Evolutionary conservation across 2,113 vertebrate species (phyloP).

Genomic region (Triplophysa tibetana): DNA sequence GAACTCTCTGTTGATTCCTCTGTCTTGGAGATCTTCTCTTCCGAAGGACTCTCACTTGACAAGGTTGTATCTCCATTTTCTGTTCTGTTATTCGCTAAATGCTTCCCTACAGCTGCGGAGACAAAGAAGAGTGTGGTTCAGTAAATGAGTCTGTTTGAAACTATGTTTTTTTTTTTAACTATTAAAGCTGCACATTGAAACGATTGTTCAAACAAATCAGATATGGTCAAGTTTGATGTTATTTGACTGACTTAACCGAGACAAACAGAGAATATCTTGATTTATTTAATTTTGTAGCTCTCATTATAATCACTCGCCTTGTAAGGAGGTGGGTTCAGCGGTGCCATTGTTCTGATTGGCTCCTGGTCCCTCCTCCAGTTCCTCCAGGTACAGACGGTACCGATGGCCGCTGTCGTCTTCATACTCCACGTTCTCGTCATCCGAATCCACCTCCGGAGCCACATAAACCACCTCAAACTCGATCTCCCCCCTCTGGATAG

Average conservation of each 20-base stretch:
- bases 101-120: conserved; percentile 84
- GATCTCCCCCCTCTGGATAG: conserved; percentile 88
- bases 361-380: conserved; percentile 81
- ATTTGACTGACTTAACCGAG: too few species aligned
- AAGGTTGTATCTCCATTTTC: conserved; percentile 86
- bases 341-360: conserved; percentile 70
- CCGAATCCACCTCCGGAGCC: conserved; percentile 96
- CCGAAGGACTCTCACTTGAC: conserved; percentile 78
- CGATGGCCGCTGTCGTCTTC: conserved; percentile 96
- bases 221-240: too few species aligned
- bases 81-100: conserved; percentile 77
- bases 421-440: conserved; percentile 98
- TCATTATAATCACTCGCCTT: conserved; percentile 21
- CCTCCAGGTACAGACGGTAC: conserved; percentile 94
- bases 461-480: conserved; percentile 99
- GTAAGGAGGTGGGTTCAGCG: conserved; percentile 69
- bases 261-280: too few species aligned
- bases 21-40: conserved; percentile 80
- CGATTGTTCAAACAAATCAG: too few species aligned
- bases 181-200: too few species aligned
- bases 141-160: not conserved
- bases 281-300: conserved; percentile 39
- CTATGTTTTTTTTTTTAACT: not conserved
- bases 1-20: conserved; percentile 76
- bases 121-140: not conserved